Base-by-base conservation (phyloP, 2,113 vertebrate genomes). In the Tautogolabrus adspersus region DNA sequence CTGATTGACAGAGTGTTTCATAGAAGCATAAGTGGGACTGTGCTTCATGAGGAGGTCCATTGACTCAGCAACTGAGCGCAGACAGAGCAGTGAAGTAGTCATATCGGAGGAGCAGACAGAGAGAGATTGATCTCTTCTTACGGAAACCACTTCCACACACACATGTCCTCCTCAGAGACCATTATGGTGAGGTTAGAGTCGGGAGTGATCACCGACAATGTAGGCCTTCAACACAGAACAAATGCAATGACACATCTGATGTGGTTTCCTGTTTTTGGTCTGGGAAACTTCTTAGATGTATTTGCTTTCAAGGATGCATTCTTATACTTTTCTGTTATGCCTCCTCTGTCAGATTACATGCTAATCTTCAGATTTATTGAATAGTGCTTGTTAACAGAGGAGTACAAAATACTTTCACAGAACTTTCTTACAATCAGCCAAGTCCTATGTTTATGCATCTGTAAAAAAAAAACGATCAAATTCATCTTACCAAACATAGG, bases 31-130 rank as follows among this genome's bases (percentile, higher is more conserved):
- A 26, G 22, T 13, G 58, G 26, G 12, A 26, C 18, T 37, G 44
- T 44, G 22, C 37, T 71, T 66, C 38, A 54, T 57, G 18, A 72
- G 34, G 21, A 66, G 70, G 44, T 55, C 51, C 72, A 68, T 72
- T 81, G 83, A 83, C 58, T 83, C 69, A 72, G 76, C 60, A 62
- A 59, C 56, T 56, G 59, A 38, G 68, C 74, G 60, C 76, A 66
- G 61, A 67, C 63, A 38, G 70, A 66, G 67, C 22, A 55, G 67
- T 40, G 49, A 82, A 84, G 72, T 63, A 52, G 64, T 30, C 67
- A 49, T 72, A 62, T 46, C 65, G 34, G 49, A 55, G 56, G 52
- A 77, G 13, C 76, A 44, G 58, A 71, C 58, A 56, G 74, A 81
- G 79, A 72, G 62, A 51, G 72, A 83, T 59, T 55, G 79, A 70